A percentile compares a stretch with the other conserved stretches of the same genome.
Evolutionary conservation across 2,113 vertebrate species (phyloP).

Genomic region (Pelmatolapia mariae): DNA sequence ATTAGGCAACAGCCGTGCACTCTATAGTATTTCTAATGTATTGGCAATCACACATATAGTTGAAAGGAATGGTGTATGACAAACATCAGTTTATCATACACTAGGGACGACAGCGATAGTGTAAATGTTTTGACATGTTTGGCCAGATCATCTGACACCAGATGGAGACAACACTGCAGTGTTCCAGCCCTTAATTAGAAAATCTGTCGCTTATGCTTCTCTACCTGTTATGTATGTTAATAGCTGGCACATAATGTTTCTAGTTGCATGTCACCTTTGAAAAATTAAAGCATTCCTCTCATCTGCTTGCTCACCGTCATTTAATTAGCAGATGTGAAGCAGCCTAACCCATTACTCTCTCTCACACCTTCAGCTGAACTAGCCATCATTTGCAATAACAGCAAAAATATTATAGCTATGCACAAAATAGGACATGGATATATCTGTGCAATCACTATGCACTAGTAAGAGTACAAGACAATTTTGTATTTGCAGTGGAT

Average conservation of each 20-base stretch:
- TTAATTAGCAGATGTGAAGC: constrained; percentile 57
- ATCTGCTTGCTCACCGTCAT: constrained; percentile 39
- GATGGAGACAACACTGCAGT: constrained; percentile 23
- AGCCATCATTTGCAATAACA: constrained; percentile 22
- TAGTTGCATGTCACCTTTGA: constrained; percentile 47
- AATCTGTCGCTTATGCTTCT: constrained; percentile 27
- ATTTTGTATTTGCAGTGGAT: not conserved
- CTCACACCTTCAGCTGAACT: constrained; percentile 8
- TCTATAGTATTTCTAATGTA: not conserved
- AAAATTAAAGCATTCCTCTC: constrained; percentile 59
- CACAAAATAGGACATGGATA: constrained; percentile 9
- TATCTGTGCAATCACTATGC: not conserved
- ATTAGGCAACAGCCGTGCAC: not conserved
- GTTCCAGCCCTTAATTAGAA: constrained; percentile 42
- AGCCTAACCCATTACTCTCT: constrained; percentile 42
- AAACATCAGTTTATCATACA: not conserved
- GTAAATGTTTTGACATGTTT: constrained; percentile 28
- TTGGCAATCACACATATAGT: constrained; percentile 18
- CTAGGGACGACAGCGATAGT: not conserved
- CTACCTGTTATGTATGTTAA: constrained; percentile 47
- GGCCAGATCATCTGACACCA: constrained; percentile 39
- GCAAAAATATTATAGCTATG: constrained; percentile 22
- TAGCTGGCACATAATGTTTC: constrained; percentile 44
- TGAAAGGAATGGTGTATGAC: not conserved
- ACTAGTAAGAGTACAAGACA: not conserved